Evolutionary conservation across 2,113 vertebrate genomes (phyloP), one percentile per base, ranked within the genome.

Genomic region (Sarotherodon lohbergeri): DNA sequence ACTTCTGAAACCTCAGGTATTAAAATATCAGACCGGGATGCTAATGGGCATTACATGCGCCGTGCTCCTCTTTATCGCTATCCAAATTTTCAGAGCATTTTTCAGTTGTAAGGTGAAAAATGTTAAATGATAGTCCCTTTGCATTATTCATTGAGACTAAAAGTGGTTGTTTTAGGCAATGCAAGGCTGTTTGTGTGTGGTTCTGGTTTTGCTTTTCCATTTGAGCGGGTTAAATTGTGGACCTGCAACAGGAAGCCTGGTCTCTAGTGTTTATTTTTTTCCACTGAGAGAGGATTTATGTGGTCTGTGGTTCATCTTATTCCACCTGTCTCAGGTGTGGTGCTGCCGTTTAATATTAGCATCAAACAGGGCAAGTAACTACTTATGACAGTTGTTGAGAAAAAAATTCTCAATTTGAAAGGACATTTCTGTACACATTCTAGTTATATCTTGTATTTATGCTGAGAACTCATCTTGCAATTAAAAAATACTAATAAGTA

Each of bases 141-240:
- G 86, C 92, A 89, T 93, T 89, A 88, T 93, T 92, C 68, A 88
- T 66, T 2, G 10, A 16, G 48, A 32, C 82, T 34, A 54, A 76
- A 34, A 73, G 19, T 39, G 68, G 76, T 27, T 54, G 6, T 85
- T 89, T 13, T 3, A 6, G 0, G 24, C 54, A 34, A 55, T 4
- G 3, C 17, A 29, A 34, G 16, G 12, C 50, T 59, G 56, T 86
- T 76, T 76, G 43, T 29, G 6, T 71, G 66, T n/a, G 36, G 9
- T 81, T 90, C 57, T 73, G 16, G 12, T 41, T 19, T 39, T 43
- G 36, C 22, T 19, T 80, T 83, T 89, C 29, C 14, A 16, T 90
- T 76, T 59, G 6, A 86, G 22, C 2, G 8, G 43, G 50, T 63
- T 81, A 11, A 22, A 34, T 29, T 29, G 27, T 5, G 39, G 78